These are phyloP conservation scores for Amphilophus citrinellus DNA, from an alignment of 2,113 vertebrate genomes.

Conservation along the genomic window DNA sequence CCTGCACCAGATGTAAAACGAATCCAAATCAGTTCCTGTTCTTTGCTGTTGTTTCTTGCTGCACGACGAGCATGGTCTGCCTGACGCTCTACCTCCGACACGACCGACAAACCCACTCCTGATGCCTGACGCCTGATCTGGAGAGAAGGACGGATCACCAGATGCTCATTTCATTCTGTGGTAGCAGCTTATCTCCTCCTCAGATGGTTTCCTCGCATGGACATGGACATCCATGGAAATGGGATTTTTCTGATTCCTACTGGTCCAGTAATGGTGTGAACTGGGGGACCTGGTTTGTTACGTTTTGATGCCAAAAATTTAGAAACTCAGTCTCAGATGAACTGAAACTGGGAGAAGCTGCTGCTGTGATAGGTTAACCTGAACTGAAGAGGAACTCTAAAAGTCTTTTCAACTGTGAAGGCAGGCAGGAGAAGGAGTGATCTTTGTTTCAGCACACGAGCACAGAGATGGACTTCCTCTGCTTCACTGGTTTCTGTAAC, in stretches of 20 bases:
- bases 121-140: background rate
- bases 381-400: background rate
- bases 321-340: background rate
- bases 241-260: conserved; percentile 19
- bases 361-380: background rate
- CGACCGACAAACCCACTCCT: background rate
- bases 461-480: background rate
- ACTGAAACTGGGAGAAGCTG: background rate
- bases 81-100: conserved; percentile 59
- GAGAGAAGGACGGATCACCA: background rate
- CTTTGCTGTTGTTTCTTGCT: conserved; percentile 63
- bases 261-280: background rate
- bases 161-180: background rate
- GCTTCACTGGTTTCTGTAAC: background rate
- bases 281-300: background rate
- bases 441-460: conserved; percentile 2
- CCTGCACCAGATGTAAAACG: conserved; percentile 45
- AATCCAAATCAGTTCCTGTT: conserved; percentile 17
- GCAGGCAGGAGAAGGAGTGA: background rate
- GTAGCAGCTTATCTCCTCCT: conserved; percentile 30
- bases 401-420: background rate
- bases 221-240: background rate
- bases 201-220: background rate
- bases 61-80: conserved; percentile 74
- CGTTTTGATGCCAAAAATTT: conserved; percentile 43